These are phyloP conservation scores for Proteles cristata DNA, from an alignment of 2,113 vertebrate genomes.

Conservation along the genomic window DNA sequence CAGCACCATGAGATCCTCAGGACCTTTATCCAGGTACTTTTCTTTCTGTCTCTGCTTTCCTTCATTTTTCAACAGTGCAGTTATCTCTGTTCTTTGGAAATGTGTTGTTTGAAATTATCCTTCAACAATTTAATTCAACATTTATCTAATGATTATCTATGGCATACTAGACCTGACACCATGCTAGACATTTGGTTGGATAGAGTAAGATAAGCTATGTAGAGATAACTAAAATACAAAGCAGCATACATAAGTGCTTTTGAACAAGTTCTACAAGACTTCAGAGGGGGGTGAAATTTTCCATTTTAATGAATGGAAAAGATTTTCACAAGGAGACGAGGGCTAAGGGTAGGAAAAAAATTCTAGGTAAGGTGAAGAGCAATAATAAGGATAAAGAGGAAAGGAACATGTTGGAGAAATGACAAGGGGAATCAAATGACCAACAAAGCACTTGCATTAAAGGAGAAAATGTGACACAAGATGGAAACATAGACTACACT, in stretches of 20 bases:
- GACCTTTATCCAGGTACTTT: neutral
- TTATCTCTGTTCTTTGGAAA: constrained; percentile 18
- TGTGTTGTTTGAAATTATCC: constrained; percentile 6
- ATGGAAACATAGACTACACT: neutral
- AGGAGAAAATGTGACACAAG: neutral
- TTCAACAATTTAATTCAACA: neutral
- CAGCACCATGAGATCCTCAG: neutral
- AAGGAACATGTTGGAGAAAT: neutral
- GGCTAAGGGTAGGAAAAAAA: neutral
- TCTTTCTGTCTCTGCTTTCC: neutral
- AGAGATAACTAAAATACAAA: constrained; percentile 23
- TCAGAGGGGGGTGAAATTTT: neutral
- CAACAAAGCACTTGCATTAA: neutral
- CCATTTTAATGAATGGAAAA: neutral
- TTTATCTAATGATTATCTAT: constrained; percentile 1
- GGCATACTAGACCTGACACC: neutral
- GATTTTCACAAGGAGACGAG: neutral
- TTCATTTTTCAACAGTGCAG: neutral
- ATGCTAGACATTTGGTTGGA: neutral
- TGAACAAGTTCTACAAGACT: neutral
- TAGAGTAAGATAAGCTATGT: neutral
- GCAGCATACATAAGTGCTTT: neutral
- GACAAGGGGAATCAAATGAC: neutral
- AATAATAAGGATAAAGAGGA: neutral
- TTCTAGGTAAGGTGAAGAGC: neutral